These are phyloP conservation scores for Tetramorium bicarinatum DNA, from an alignment of 2,888 invertebrate genomes.

Conservation along the genomic window DNA sequence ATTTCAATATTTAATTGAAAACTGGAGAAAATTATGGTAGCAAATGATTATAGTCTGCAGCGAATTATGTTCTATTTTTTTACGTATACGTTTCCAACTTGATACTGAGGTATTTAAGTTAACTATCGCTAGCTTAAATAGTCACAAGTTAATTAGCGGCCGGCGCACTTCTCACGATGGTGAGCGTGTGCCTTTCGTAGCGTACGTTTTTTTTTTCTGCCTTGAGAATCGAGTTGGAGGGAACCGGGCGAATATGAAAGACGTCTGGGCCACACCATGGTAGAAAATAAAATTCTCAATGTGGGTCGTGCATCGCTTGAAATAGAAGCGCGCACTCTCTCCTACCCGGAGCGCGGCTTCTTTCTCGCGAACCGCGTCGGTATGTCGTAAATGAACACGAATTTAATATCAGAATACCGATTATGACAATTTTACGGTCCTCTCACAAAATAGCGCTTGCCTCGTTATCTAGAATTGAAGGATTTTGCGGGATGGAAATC, in stretches of 20 bases:
- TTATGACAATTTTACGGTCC: neutral
- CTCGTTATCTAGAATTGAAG: neutral
- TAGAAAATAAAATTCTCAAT: conserved; percentile 81
- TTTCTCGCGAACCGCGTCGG: conserved; percentile 51
- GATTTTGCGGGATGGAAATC: neutral
- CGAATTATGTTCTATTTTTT: neutral
- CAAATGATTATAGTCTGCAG: neutral
- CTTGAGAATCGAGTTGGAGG: neutral
- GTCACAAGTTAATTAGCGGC: neutral
- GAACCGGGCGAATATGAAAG: conserved; percentile 64
- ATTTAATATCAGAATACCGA: conserved; percentile 49
- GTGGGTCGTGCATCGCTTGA: conserved; percentile 80
- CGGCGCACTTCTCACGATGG: neutral
- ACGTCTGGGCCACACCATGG: conserved; percentile 58
- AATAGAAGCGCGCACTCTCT: conserved; percentile 74
- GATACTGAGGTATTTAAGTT: neutral
- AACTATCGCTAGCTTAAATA: neutral
- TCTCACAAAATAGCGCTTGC: neutral
- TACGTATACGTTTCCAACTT: neutral
- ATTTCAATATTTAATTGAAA: neutral
- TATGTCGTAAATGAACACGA: conserved; percentile 62
- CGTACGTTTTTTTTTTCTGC: neutral
- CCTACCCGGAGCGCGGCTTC: conserved; percentile 18
- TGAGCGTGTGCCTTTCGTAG: neutral
- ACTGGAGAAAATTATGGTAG: neutral